Percentiles rank a stretch among this genome's conserved stretches.
phyloP scores from a whole-genome alignment of 2,888 invertebrate genomes.

The Drosophila colorata region DNA sequence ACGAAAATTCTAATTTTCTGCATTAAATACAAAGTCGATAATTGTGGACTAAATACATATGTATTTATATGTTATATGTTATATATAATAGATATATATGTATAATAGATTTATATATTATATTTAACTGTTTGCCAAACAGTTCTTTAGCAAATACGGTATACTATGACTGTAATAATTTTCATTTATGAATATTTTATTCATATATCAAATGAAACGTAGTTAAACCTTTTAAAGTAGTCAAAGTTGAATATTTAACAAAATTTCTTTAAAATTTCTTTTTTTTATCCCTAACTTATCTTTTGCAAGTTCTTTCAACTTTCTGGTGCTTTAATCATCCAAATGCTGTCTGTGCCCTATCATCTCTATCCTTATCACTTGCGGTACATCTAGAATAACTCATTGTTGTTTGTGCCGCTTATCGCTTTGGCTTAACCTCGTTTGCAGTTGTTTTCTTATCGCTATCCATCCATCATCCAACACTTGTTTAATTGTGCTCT shows the following conservation, averaged over 20 bases:
- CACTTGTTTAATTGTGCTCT: constrained; percentile 25
- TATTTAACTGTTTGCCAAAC: no score
- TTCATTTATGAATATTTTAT: neutral
- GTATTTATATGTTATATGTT: no score
- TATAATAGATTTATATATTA: no score
- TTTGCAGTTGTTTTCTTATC: constrained; percentile 10
- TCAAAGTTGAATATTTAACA: neutral
- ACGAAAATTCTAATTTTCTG: no score
- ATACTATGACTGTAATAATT: neutral
- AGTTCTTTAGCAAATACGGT: no score
- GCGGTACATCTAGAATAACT: neutral
- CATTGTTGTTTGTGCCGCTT: constrained; percentile 5
- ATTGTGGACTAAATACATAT: no score
- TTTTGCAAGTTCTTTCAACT: neutral
- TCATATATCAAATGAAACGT: neutral
- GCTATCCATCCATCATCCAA: constrained; percentile 13
- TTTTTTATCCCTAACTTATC: neutral
- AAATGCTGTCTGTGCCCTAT: neutral
- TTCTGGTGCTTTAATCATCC: constrained; percentile 2
- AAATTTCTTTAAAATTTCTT: neutral
- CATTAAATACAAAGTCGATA: no score
- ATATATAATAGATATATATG: no score
- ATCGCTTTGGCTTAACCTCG: constrained; percentile 11
- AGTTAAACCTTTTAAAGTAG: no score
- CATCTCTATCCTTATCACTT: neutral